Evolutionary conservation across 2,113 vertebrate genomes (phyloP).

Genomic region (Calyptomena viridis): DNA sequence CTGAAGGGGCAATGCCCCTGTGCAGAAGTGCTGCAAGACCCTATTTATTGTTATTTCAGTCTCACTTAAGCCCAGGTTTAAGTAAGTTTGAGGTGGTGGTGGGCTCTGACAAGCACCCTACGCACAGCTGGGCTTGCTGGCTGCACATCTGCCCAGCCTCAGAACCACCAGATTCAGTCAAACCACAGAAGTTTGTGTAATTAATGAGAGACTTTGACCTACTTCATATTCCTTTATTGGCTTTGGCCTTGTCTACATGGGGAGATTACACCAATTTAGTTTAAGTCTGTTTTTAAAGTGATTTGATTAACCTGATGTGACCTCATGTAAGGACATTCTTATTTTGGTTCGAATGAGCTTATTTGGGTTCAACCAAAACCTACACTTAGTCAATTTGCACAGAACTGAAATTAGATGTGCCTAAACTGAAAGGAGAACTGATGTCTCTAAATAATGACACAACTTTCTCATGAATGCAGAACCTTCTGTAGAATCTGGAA

Average conservation of each 20-base stretch:
- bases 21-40: neutral
- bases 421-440: constrained; percentile 40
- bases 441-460: constrained; percentile 34
- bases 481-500: constrained; percentile 45
- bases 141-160: neutral
- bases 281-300: constrained; percentile 43
- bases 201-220: neutral
- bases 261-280: constrained; percentile 12
- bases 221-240: constrained; percentile 41
- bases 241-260: constrained; percentile 15
- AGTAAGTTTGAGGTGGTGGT: neutral
- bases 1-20: neutral
- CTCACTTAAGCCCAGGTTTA: neutral
- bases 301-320: constrained; percentile 47
- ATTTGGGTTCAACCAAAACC: constrained; percentile 36
- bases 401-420: neutral
- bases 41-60: neutral
- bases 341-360: constrained; percentile 21
- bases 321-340: neutral
- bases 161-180: neutral
- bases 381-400: constrained; percentile 1
- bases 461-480: constrained; percentile 49
- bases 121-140: neutral
- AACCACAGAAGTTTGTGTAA: neutral
- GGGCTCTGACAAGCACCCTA: fast-evolving